Percentiles rank a stretch among this genome's conserved stretches.
phyloP scores from a whole-genome alignment of 2,113 vertebrate genomes.

The Alouatta palliata region DNA sequence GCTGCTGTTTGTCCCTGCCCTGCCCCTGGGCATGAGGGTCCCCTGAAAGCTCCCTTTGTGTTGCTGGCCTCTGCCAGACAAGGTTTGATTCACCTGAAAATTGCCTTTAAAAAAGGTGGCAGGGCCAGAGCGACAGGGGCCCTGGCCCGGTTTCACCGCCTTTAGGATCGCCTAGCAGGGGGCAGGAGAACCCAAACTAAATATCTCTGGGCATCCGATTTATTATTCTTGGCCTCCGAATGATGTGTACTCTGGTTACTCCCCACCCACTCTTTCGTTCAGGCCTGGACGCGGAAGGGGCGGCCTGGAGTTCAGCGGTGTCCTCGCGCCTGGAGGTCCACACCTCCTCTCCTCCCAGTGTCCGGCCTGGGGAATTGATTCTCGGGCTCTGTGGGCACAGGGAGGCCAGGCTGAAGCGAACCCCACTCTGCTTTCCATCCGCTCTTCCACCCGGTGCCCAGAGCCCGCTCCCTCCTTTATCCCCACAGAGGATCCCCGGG shows the following conservation, averaged over 20 bases:
- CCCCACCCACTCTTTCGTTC: constrained; percentile 72
- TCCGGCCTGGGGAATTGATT: not conserved
- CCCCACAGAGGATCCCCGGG: not conserved
- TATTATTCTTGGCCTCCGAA: constrained; percentile 79
- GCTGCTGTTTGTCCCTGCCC: constrained; percentile 41
- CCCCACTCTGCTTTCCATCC: not conserved
- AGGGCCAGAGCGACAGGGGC: constrained; percentile 16
- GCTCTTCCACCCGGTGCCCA: not conserved
- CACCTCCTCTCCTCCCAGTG: not conserved
- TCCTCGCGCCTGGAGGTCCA: not conserved
- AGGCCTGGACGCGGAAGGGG: not conserved
- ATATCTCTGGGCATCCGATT: constrained; percentile 75
- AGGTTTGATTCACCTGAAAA: constrained; percentile 84
- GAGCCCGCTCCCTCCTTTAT: not conserved
- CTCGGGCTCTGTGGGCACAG: not conserved
- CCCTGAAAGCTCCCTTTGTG: constrained; percentile 84
- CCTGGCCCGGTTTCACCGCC: constrained; percentile 28
- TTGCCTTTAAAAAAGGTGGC: constrained; percentile 71
- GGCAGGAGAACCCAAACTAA: constrained; percentile 67
- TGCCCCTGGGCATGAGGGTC: constrained; percentile 44
- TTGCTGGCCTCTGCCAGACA: constrained; percentile 65
- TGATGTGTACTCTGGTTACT: constrained; percentile 63
- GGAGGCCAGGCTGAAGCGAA: not conserved
- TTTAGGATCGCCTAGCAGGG: constrained; percentile 56
- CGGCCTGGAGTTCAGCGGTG: not conserved